A percentile compares a stretch with the other conserved stretches of the same genome.
These are phyloP conservation scores for Ochlodes sylvanus DNA, from an alignment of 2,888 invertebrate genomes.

Conservation along the genomic window DNA sequence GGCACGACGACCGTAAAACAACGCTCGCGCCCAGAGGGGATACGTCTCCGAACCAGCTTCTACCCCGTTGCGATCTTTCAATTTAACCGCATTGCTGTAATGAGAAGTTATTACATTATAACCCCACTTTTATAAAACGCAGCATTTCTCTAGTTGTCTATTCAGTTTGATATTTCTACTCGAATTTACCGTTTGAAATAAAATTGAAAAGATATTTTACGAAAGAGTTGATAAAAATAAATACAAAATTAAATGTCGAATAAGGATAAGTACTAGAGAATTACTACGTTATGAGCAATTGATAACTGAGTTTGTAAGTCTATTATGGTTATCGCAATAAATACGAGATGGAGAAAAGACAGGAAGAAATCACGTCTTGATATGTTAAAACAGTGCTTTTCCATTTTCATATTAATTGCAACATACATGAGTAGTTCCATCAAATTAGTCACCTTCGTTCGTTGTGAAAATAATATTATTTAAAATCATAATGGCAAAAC, in stretches of 20 bases:
- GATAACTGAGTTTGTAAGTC: too few relatives aligned
- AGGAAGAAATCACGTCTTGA: neutral
- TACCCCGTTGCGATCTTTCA: constrained; percentile 68
- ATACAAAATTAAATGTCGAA: too few relatives aligned
- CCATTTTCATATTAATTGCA: constrained; percentile 60
- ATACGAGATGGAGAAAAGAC: neutral
- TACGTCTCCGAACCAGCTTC: constrained; percentile 55
- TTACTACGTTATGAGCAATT: too few relatives aligned
- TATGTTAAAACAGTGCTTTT: neutral
- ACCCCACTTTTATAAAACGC: neutral
- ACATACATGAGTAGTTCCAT: constrained; percentile 47
- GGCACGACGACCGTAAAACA: constrained; percentile 82
- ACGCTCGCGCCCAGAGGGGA: constrained; percentile 71
- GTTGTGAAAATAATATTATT: constrained; percentile 46
- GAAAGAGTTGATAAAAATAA: too few relatives aligned
- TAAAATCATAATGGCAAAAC: constrained; percentile 47
- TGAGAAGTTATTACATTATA: constrained; percentile 18
- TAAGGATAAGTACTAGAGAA: too few relatives aligned
- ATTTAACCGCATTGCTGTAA: constrained; percentile 54
- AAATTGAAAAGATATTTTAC: too few relatives aligned
- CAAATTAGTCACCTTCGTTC: constrained; percentile 46
- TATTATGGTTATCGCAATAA: too few relatives aligned
- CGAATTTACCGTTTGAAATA: too few relatives aligned
- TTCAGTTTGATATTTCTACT: neutral
- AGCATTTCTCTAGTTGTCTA: neutral